These are phyloP conservation scores for Portunus trituberculatus DNA, from an alignment of 1,140 invertebrate genomes.

Conservation along the genomic window DNA sequence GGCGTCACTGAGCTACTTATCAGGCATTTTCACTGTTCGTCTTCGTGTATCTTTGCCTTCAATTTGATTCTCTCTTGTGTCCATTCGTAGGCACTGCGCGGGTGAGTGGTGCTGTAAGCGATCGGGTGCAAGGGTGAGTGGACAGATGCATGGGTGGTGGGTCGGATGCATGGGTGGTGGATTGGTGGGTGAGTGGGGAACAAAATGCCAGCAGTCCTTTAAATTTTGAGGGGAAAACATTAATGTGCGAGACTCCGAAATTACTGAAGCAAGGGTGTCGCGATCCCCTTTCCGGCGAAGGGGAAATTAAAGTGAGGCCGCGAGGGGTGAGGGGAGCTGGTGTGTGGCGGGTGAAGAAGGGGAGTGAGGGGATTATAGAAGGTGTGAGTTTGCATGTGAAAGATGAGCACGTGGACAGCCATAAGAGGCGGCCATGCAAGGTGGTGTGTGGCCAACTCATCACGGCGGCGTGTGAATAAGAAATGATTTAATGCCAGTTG, in stretches of 20 bases:
- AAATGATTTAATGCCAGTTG: not conserved
- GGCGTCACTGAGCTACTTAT: not conserved
- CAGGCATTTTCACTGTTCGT: not conserved
- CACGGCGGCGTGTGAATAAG: not conserved
- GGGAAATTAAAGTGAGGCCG: conserved; percentile 35
- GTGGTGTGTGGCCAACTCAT: not conserved
- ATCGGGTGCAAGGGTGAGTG: not conserved
- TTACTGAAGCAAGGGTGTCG: conserved; percentile 13
- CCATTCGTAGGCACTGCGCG: too few species aligned
- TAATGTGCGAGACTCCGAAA: conserved; percentile 22
- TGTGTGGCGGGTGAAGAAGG: not conserved
- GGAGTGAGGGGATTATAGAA: not conserved
- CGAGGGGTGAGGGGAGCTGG: conserved; percentile 17
- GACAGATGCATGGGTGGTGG: not conserved
- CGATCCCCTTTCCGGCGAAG: conserved; percentile 34
- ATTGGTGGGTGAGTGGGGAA: not conserved
- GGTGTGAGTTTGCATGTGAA: not conserved
- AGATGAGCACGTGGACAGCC: not conserved
- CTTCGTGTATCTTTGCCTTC: not conserved
- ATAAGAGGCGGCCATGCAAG: not conserved
- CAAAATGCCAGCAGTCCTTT: conserved; percentile 40
- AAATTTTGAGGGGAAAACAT: conserved; percentile 34
- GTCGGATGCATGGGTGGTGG: not conserved
- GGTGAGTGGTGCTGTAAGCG: not conserved
- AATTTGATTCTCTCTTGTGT: too few species aligned